Conservation (phyloP, 2,888 invertebrate genomes). For the Griposia aprilina region DNA sequence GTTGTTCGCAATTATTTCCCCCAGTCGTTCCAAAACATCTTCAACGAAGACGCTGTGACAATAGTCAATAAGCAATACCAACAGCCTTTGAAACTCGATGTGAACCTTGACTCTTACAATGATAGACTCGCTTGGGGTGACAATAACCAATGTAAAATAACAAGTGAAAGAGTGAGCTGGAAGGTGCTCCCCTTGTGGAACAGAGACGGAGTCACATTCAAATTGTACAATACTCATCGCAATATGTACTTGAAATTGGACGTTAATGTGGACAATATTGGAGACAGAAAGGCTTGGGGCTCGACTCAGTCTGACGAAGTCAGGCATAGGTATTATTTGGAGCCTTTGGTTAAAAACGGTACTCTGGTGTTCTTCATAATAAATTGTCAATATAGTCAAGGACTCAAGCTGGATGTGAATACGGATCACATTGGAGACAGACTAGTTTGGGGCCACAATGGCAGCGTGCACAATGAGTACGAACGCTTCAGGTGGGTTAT, state of each 20-base stretch:
- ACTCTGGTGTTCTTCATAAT: slow-evolving; percentile 68
- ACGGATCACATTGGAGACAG: slow-evolving; percentile 50
- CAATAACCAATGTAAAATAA: slow-evolving; percentile 31
- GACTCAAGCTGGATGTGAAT: slow-evolving; percentile 59
- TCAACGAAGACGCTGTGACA: slow-evolving; percentile 61
- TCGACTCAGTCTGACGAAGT: slow-evolving; percentile 41
- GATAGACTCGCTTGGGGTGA: slow-evolving; percentile 69
- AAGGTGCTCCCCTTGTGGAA: slow-evolving; percentile 66
- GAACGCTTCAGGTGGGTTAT: slow-evolving; percentile 46
- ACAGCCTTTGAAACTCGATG: slow-evolving; percentile 65
- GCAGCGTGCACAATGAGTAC: slow-evolving; percentile 3
- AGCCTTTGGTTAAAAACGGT: slow-evolving; percentile 61
- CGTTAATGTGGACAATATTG: slow-evolving; percentile 42
- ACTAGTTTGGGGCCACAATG: slow-evolving; percentile 60
- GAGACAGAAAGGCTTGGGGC: slow-evolving; percentile 68
- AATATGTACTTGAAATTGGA: slow-evolving; percentile 70
- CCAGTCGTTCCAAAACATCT: slow-evolving; percentile 60
- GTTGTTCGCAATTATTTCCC: slow-evolving; percentile 69
- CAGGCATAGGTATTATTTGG: slow-evolving; percentile 65
- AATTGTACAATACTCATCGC: slow-evolving; percentile 64
- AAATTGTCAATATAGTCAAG: slow-evolving; percentile 63
- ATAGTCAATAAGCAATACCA: slow-evolving; percentile 64
- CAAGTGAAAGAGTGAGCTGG: slow-evolving; percentile 66
- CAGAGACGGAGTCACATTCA: slow-evolving; percentile 64
- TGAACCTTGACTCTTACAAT: slow-evolving; percentile 45